Base-by-base conservation (phyloP, 2,888 invertebrate species). In the Adelognathus sp. region DNA sequence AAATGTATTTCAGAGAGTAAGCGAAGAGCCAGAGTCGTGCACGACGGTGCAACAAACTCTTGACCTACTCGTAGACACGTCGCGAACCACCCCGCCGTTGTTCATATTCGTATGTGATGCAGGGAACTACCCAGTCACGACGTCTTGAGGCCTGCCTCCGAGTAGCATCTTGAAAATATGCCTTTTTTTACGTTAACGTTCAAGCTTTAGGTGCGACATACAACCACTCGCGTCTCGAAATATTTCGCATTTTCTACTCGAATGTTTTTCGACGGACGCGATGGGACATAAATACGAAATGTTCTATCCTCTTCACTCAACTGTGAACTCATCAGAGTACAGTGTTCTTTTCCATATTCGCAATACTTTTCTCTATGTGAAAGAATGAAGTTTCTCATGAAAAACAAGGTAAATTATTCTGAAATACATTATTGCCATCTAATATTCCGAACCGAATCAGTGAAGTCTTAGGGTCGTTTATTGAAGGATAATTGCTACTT, bases 21-120 rank as follows among this genome's bases (percentile, higher is more conserved):
- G 18, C 27, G 39, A 27, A n/a, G 27, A 46, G 56, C 5, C 46
- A 27, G 14, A 58, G 46, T 29, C 11, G 46, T 18, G 50, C 27
- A 36, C 21, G 50, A 44, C 46, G 69, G 69, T 77, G 77, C 46
- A 63, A 73, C 66, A 77, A 67, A 63, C 77, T 69, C 77, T 77
- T 77, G 77, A 77, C 73, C 77, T 77, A 73, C 73, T 77, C 63
- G 54, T 63, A 27, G 39, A 54, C 1, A 50, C 56, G 67, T 60
- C 61, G 21, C 29, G n/a, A 60, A 61, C 66, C 50, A 60, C 46
- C 46, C 39, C 61, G 58, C 50, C 56, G 63, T 71, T 18, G 14
- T 58, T 66, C 60, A 44, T 61, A 67, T 67, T 41, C 54, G 56
- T 56, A 14, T 14, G 63, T 36, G 31, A 72, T 67, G 14, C 31